Evolutionary conservation across 2,113 vertebrate genomes (phyloP).

Genomic region (Sebastes schlegelii): DNA sequence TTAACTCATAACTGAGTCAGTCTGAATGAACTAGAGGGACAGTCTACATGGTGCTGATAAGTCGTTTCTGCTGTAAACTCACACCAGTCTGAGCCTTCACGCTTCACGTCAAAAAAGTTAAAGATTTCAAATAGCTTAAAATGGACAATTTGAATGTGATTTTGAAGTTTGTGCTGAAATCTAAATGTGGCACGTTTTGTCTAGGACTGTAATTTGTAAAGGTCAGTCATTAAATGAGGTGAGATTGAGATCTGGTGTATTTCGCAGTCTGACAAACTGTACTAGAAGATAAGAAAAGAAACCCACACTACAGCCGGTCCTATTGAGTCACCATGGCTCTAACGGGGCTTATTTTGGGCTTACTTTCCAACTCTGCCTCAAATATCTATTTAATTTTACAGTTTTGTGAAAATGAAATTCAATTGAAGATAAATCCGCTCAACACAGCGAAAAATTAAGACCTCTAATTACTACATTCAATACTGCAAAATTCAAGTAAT

Average conservation of each 20-base stretch:
- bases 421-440: conserved; percentile 25
- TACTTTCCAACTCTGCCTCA: conserved; percentile 14
- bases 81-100: neutral
- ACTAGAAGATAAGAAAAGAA: neutral
- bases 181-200: neutral
- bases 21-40: neutral
- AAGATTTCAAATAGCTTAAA: neutral
- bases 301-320: neutral
- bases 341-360: conserved; percentile 20
- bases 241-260: neutral
- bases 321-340: conserved; percentile 19
- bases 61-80: neutral
- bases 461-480: conserved; percentile 7
- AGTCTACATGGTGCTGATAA: neutral
- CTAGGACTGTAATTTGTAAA: conserved; percentile 2
- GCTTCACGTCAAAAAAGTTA: neutral
- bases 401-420: conserved; percentile 10
- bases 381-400: conserved; percentile 21
- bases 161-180: neutral
- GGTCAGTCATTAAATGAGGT: conserved; percentile 18
- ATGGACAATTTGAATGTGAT: neutral
- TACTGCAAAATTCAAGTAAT: neutral
- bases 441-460: conserved; percentile 16
- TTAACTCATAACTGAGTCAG: neutral
- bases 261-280: conserved; percentile 12